Conservation (phyloP, 2,888 invertebrate species). For the Andricus curvator region DNA sequence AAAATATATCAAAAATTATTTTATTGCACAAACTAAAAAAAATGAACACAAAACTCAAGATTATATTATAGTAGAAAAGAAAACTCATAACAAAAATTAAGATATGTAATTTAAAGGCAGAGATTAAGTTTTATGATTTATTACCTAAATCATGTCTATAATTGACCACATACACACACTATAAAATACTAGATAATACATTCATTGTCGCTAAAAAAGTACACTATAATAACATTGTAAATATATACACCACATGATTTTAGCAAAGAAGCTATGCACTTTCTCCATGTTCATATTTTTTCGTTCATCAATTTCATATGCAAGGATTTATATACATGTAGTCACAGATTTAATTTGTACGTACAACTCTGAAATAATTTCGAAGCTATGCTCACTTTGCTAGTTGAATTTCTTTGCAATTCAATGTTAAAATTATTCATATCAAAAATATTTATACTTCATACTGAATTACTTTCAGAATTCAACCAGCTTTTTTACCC, state of each 20-base stretch:
- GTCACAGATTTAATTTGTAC: slow-evolving; percentile 29
- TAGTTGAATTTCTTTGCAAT: slow-evolving; percentile 14
- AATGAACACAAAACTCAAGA: neutral
- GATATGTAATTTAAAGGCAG: neutral
- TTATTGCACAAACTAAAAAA: slow-evolving; percentile 7
- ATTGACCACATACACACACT: slow-evolving; percentile 62
- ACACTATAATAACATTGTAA: slow-evolving; percentile 58
- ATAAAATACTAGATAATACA: slow-evolving; percentile 61
- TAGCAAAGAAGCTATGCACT: slow-evolving; percentile 33
- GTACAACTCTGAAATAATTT: slow-evolving; percentile 25
- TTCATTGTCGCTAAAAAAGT: slow-evolving; percentile 64
- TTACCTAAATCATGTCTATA: slow-evolving; percentile 61
- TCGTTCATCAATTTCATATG: neutral
- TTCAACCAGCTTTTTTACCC: neutral
- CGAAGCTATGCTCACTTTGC: neutral
- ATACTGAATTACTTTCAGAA: slow-evolving; percentile 2
- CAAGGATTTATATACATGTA: slow-evolving; percentile 31
- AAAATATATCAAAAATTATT: neutral
- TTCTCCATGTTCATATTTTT: slow-evolving; percentile 13
- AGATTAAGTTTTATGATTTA: slow-evolving; percentile 62
- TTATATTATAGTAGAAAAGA: neutral
- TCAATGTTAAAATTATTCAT: neutral
- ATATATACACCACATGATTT: slow-evolving; percentile 63
- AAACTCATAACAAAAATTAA: neutral
- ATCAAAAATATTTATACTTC: neutral